Percentiles rank a stretch among this genome's conserved stretches.
phyloP scores from a whole-genome alignment of 2,888 invertebrate genomes.

The Agrochola lota region DNA sequence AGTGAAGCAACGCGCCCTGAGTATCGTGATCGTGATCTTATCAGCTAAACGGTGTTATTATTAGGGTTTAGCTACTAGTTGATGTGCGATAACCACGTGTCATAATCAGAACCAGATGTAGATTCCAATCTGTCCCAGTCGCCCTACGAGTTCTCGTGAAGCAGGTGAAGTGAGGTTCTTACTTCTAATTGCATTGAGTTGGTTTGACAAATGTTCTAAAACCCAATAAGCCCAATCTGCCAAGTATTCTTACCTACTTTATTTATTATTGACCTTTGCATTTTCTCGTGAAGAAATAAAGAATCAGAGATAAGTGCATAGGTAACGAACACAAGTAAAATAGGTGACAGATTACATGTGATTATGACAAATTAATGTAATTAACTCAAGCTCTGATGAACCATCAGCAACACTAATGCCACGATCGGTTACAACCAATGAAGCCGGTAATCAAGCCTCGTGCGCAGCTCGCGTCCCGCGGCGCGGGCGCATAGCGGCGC shows the following conservation, averaged over 20 bases:
- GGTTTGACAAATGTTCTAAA: no score
- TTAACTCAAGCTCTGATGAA: background rate
- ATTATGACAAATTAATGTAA: background rate
- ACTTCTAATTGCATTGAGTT: background rate
- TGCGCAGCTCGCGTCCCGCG: constrained; percentile 36
- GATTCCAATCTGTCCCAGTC: constrained; percentile 6
- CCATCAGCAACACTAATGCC: constrained; percentile 33
- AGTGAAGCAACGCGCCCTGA: constrained; percentile 9
- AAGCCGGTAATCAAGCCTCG: constrained; percentile 42
- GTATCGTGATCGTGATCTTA: background rate
- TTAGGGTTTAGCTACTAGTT: constrained; percentile 17
- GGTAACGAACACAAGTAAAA: background rate
- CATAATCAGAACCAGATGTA: constrained; percentile 24
- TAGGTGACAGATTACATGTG: background rate
- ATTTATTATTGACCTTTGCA: no score
- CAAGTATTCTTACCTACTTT: no score
- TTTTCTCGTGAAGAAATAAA: background rate
- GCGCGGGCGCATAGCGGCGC: constrained; percentile 69
- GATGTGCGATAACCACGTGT: constrained; percentile 6
- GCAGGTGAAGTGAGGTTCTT: no score
- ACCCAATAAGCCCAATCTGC: no score
- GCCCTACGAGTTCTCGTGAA: background rate
- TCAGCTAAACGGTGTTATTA: constrained; percentile 30
- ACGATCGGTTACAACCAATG: constrained; percentile 60
- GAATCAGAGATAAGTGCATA: no score